Conservation (phyloP, 2,888 invertebrate genomes). For the Lepas anatifera region DNA sequence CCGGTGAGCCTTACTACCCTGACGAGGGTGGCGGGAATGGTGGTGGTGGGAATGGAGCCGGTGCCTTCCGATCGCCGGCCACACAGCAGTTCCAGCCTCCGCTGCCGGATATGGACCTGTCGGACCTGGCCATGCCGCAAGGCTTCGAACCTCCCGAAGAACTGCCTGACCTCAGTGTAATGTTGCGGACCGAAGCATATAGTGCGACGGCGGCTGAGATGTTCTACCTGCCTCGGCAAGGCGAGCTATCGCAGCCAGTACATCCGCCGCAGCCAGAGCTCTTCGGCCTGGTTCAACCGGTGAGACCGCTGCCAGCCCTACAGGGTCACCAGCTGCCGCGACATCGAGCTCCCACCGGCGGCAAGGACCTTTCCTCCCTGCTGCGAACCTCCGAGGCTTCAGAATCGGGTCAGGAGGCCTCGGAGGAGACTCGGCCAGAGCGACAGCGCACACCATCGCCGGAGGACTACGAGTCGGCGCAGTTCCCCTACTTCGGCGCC, state of each 20-base stretch:
- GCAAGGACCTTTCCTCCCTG: not conserved
- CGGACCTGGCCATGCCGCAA: not conserved
- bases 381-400: not conserved
- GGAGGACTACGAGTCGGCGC: not conserved
- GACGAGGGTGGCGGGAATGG: not conserved
- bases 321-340: not conserved
- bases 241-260: not conserved
- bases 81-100: not conserved
- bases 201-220: not conserved
- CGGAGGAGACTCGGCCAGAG: not conserved
- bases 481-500: not conserved
- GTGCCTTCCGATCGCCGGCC: not conserved
- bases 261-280: not conserved
- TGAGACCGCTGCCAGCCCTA: not conserved
- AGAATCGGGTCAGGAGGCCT: too few relatives aligned
- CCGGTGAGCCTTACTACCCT: not conserved
- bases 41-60: not conserved
- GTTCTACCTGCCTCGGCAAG: not conserved
- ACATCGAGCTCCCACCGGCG: not conserved
- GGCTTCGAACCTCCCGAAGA: not conserved
- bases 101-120: constrained; percentile 1
- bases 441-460: not conserved
- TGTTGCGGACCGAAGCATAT: not conserved
- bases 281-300: not conserved
- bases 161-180: not conserved